Conservation (phyloP, 2,113 vertebrate species). For the Maylandia zebra region DNA sequence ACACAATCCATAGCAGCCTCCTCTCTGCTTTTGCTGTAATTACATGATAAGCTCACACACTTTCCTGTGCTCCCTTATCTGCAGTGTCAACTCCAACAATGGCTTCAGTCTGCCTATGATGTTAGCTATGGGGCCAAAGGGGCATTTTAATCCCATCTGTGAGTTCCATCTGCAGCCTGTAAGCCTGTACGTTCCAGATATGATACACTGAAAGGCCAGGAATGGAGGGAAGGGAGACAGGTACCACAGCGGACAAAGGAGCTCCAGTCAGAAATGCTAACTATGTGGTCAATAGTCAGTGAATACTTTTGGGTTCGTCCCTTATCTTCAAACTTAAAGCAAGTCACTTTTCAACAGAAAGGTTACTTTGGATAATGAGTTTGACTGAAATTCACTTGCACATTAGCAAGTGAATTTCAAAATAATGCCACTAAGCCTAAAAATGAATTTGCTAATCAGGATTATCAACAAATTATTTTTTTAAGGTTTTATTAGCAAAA, state of each 20-base stretch:
- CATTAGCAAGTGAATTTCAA: not conserved
- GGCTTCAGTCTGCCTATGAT: constrained; percentile 30
- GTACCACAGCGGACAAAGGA: not conserved
- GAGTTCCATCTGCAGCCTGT: constrained; percentile 31
- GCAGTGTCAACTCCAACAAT: constrained; percentile 11
- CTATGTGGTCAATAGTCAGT: not conserved
- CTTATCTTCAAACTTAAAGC: not conserved
- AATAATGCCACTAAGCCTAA: not conserved
- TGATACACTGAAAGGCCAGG: constrained; percentile 33
- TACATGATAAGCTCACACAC: constrained; percentile 47
- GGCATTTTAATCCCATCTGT: constrained; percentile 38
- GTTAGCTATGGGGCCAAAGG: constrained; percentile 42
- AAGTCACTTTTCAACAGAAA: not conserved
- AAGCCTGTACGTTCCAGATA: not conserved
- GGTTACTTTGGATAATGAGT: not conserved
- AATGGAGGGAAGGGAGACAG: not conserved
- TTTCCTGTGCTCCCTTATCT: constrained; percentile 28
- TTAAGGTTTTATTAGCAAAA: not conserved
- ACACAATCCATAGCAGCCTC: constrained; percentile 14
- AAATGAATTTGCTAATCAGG: not conserved
- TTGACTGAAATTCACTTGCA: not conserved
- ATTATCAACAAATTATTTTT: not conserved
- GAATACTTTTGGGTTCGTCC: not conserved
- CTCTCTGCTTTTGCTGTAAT: constrained; percentile 17
- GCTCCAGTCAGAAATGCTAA: not conserved